phyloP scores from a whole-genome alignment of 2,888 invertebrate species.

The Cephonodes hylas region DNA sequence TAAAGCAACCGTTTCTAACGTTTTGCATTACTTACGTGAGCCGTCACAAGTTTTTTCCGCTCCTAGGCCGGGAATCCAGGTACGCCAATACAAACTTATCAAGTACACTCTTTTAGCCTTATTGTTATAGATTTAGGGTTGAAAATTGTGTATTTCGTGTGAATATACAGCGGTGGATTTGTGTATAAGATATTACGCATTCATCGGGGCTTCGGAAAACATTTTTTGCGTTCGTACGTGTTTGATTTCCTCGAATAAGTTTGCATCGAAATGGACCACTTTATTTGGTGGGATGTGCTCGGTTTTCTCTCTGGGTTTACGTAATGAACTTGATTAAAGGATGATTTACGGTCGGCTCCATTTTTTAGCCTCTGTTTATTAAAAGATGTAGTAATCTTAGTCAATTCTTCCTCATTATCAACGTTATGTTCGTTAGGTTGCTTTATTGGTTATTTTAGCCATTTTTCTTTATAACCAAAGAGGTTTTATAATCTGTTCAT shows the following conservation, averaged over 20 bases:
- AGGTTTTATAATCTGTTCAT: too few relatives aligned
- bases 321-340: not conserved
- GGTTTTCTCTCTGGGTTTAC: not conserved
- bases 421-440: too few relatives aligned
- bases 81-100: not conserved
- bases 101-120: not conserved
- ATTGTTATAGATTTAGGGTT: not conserved
- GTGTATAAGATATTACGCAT: slow-evolving; percentile 33
- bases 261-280: slow-evolving; percentile 20
- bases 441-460: too few relatives aligned
- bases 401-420: too few relatives aligned
- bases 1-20: not conserved
- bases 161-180: not conserved
- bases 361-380: too few relatives aligned
- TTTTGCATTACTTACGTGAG: slow-evolving; percentile 3
- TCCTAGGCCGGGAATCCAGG: not conserved
- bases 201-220: slow-evolving; percentile 35
- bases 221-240: slow-evolving; percentile 33
- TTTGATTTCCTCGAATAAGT: slow-evolving; percentile 35
- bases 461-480: too few relatives aligned
- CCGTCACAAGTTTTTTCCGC: slow-evolving; percentile 2
- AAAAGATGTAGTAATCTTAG: too few relatives aligned
- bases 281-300: slow-evolving; percentile 17
- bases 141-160: not conserved
- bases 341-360: not conserved